phyloP scores from a whole-genome alignment of 2,113 vertebrate species.

The Platysternon megacephalum region DNA sequence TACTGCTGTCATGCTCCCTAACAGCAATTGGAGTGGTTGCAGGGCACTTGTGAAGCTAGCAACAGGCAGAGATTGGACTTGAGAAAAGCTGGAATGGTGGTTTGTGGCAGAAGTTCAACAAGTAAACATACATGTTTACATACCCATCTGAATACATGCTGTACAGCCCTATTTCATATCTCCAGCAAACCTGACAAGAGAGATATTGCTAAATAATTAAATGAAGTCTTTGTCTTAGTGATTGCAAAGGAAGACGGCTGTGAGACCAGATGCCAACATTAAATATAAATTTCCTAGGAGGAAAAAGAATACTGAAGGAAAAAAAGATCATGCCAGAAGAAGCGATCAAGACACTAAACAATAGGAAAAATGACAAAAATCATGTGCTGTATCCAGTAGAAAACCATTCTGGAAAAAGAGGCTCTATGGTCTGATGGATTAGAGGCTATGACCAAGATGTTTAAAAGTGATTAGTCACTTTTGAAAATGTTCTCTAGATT shows the following conservation, averaged over 20 bases:
- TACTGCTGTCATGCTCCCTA: background rate
- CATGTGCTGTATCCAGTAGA: background rate
- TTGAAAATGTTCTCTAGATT: background rate
- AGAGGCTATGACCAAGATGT: background rate
- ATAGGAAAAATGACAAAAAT: background rate
- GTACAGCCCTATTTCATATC: background rate
- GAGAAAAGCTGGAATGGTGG: background rate
- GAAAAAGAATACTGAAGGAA: background rate
- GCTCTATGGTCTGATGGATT: background rate
- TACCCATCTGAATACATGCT: background rate
- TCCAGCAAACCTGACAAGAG: background rate
- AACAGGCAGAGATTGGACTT: background rate
- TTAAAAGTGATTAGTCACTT: background rate
- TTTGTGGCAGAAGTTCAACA: background rate
- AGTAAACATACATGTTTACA: background rate
- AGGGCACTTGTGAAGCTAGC: background rate
- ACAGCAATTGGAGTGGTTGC: background rate
- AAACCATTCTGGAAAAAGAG: background rate
- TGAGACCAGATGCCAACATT: background rate
- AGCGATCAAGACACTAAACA: background rate
- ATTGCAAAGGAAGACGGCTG: background rate
- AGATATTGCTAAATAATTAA: background rate
- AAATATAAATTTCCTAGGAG: background rate
- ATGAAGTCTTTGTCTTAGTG: background rate
- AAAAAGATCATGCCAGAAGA: background rate